Base-by-base conservation (phyloP, 2,113 vertebrate genomes). In the Varanus salvator region DNA sequence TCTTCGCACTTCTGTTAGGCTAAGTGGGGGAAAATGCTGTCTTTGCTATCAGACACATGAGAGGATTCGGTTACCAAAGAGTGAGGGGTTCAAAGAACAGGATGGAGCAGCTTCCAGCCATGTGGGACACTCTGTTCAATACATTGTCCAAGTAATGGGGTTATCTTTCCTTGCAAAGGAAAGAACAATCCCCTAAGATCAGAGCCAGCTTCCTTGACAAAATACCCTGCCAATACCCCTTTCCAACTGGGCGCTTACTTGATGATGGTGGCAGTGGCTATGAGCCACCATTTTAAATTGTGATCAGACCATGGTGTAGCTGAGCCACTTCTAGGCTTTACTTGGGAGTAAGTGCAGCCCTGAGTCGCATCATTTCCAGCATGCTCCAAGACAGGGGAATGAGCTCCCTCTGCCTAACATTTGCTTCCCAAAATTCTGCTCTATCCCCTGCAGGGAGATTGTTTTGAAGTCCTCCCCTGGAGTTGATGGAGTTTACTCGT, bases 31-130 rank as follows among this genome's bases (percentile, higher is more conserved):
- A 52, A 8, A 71, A 1, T 6, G 11, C 19, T 9, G 6, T 14
- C 23, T 3, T 0, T 6, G 8, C 8, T 15, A 1, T 8, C 52
- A 2, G 48, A 44, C 3, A 38, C 0, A 0, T 29, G n/a, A 85
- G 12, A 89, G 1, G 1, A 1, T 17, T 4, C 80, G 76, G 1
- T 9, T 29, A 80, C 85, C 81, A 85, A 75, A 19, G 9, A 74
- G 5, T 25, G 80, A 14, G 77, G 66, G 85, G 0, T 1, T 50
- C 4, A 8, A 86, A 80, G 31, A 29, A 52, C 0, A 29, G 11
- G 1, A 31, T 0, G 68, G 3, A 15, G 60, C 52, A 86, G 15
- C 31, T 68, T 8, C 68, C 17, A 17, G n/a, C 23, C 6, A 0
- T 0, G 3, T 0, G 19, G 1, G 11, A 8, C 44, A 64, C 15